Evolutionary conservation across 1,140 invertebrate genomes (phyloP).

Genomic region (Argopecten irradians): DNA sequence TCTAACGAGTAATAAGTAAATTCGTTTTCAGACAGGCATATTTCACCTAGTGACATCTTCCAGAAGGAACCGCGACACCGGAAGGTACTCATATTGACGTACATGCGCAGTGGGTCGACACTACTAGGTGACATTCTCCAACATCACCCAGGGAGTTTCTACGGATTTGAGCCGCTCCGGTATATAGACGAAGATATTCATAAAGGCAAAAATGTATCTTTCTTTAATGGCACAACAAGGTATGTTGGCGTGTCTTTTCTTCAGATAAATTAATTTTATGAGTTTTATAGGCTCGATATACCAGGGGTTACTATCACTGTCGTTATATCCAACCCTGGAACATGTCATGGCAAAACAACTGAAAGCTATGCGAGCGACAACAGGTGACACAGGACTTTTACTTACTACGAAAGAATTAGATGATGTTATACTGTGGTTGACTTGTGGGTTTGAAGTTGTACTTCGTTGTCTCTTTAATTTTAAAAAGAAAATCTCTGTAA

Average conservation of each 20-base stretch:
- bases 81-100: slow-evolving; percentile 37
- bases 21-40: not conserved
- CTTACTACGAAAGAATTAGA: no score
- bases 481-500: no score
- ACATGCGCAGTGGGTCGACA: slow-evolving; percentile 68
- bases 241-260: not conserved
- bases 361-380: no score
- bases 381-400: no score
- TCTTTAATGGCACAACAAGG: slow-evolving; percentile 9
- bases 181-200: not conserved
- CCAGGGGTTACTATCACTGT: no score
- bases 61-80: not conserved
- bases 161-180: slow-evolving; percentile 61
- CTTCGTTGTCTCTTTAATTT: no score
- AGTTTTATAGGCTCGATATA: no score
- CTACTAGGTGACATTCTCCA: slow-evolving; percentile 62
- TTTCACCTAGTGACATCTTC: not conserved
- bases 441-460: no score
- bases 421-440: no score
- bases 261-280: no score
- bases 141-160: slow-evolving; percentile 57
- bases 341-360: no score
- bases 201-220: not conserved
- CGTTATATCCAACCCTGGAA: no score
- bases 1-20: not conserved